Base-by-base conservation (phyloP, 2,888 invertebrate species). In the Zele albiditarsus region DNA sequence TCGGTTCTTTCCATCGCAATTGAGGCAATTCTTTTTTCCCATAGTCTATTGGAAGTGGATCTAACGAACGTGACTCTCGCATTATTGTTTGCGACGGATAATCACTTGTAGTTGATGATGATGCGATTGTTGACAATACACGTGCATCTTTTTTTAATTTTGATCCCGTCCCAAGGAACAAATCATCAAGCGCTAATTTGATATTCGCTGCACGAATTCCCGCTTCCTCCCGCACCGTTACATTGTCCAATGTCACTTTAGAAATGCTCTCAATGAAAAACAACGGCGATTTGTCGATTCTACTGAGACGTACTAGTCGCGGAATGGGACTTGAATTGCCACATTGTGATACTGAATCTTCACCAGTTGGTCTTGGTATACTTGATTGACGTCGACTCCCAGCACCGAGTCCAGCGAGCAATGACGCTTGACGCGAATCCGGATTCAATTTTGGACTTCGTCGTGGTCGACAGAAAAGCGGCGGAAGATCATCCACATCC, bases 381-480 rank as follows among this genome's bases (percentile, higher is more conserved):
- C 91, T 92, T n/a, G 93, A 93, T 82, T 94, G 94, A 25, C 94
- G 91, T 20, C 94, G 89, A 80, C 93, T 93, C 4, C 91, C 91
- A 0, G 90, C 91, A 49, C 91, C 91, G 65, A 91, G 89, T 78
- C 91, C 92, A 83, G 94, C 94, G 87, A 94, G 92, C 58, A 95
- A 90, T 4, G 95, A 95, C 0, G 95, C 93, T 82, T 95, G 95
- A 63, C 96, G 91, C 0, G 95, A 95, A 81, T 95, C 95, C n/a
- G 91, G 90, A 71, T 94, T 92, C 76, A 95, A 89, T 81, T 95
- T 93, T 0, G 96, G 96, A 88, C 95, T 95, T 80, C 94, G 91
- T 27, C 95, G 91, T 38, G 96, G 96, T 57, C 96, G 92, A 85
- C 96, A 95, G 89, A 97, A 97, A 63, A 97, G 89, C 0, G 96